Conservation (phyloP, 2,888 invertebrate genomes). For the Halocaridina rubra region DNA sequence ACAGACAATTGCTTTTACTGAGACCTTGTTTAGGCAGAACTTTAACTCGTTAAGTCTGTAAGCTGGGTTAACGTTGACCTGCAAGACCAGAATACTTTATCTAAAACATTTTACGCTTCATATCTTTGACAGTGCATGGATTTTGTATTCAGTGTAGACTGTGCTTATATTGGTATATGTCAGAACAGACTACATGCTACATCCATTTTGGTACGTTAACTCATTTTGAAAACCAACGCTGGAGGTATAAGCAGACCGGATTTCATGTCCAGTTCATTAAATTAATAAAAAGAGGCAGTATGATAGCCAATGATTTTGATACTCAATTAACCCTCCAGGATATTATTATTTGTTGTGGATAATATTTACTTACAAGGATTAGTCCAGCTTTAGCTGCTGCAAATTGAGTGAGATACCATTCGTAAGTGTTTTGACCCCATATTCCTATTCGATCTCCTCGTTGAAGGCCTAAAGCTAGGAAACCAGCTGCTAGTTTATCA, state of each 20-base stretch:
- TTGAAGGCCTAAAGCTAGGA: slow-evolving; percentile 77
- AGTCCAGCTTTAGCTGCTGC: slow-evolving; percentile 81
- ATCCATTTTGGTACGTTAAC: not conserved
- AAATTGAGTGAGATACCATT: slow-evolving; percentile 81
- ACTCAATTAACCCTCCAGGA: no score
- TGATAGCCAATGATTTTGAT: no score
- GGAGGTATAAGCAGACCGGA: no score
- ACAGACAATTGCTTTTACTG: slow-evolving; percentile 76
- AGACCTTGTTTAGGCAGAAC: slow-evolving; percentile 79
- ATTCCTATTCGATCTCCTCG: slow-evolving; percentile 82
- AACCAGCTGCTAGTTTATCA: slow-evolving; percentile 79
- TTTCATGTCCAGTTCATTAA: no score
- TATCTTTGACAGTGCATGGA: not conserved
- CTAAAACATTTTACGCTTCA: no score
- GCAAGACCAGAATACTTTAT: not conserved
- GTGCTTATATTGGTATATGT: not conserved
- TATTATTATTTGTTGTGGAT: no score
- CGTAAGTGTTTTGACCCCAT: slow-evolving; percentile 81
- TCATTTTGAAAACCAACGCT: no score
- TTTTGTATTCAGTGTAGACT: not conserved
- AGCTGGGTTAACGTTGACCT: slow-evolving; percentile 81
- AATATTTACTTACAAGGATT: slow-evolving; percentile 74
- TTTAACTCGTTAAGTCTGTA: slow-evolving; percentile 78
- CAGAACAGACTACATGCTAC: not conserved
- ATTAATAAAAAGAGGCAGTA: no score